These are phyloP conservation scores for Puntigrus tetrazona DNA, from an alignment of 2,113 vertebrate species.

Conservation along the genomic window DNA sequence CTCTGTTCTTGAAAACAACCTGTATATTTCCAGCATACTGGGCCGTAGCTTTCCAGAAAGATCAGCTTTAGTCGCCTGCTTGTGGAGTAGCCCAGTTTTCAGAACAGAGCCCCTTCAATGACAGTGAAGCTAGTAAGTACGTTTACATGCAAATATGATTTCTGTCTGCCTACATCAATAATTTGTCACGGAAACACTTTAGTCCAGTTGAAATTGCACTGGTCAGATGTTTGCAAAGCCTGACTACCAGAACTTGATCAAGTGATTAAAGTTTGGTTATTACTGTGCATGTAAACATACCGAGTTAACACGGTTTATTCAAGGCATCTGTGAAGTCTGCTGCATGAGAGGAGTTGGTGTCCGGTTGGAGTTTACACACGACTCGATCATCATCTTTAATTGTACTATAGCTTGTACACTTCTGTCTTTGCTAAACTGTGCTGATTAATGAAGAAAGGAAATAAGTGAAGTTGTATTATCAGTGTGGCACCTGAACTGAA, in stretches of 20 bases:
- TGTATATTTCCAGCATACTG: conserved; percentile 14
- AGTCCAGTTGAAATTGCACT: neutral
- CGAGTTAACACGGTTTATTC: neutral
- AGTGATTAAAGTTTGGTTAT: neutral
- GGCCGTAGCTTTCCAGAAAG: conserved; percentile 6
- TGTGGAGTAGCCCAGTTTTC: conserved; percentile 2
- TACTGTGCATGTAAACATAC: neutral
- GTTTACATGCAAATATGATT: neutral
- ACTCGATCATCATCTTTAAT: neutral
- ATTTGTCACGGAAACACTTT: neutral
- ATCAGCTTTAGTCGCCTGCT: conserved; percentile 2
- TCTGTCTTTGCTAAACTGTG: conserved; percentile 18
- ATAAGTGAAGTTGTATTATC: neutral
- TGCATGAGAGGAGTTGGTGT: neutral
- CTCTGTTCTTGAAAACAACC: conserved; percentile 45
- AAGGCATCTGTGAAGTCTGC: neutral
- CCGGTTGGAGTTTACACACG: neutral
- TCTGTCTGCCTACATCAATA: neutral
- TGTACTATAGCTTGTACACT: neutral
- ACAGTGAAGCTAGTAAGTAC: neutral
- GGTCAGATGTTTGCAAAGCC: neutral
- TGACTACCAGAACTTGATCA: neutral
- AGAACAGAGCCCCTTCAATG: neutral
- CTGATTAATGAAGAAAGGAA: neutral
- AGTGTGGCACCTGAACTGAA: too few species aligned